A percentile compares a stretch with the other conserved stretches of the same genome.
These are phyloP conservation scores for Drosophila mercatorum DNA, from an alignment of 2,888 invertebrate species.

Conservation along the genomic window DNA sequence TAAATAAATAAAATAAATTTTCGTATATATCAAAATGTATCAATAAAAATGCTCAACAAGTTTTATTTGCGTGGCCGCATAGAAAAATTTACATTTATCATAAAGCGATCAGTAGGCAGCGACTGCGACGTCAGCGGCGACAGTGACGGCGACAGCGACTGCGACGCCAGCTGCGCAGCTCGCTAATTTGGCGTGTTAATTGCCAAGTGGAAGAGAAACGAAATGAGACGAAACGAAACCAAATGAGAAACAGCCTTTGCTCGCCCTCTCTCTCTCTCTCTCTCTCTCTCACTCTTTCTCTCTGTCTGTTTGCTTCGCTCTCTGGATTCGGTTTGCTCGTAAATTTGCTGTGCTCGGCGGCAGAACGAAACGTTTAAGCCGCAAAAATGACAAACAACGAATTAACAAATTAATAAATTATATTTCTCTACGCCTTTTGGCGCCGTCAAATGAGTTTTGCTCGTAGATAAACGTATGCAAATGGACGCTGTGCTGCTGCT, in stretches of 20 bases:
- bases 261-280: neutral
- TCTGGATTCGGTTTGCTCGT: conserved; percentile 37
- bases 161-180: conserved; percentile 36
- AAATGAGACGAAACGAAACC: conserved; percentile 16
- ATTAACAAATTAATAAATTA: conserved; percentile 81
- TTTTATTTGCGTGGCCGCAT: conserved; percentile 62
- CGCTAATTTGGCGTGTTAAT: conserved; percentile 80
- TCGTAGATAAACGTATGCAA: conserved; percentile 53
- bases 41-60: conserved; percentile 79
- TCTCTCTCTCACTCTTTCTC: neutral
- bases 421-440: conserved; percentile 61
- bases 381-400: conserved; percentile 79
- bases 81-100: conserved; percentile 67
- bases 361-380: conserved; percentile 81
- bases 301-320: neutral
- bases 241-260: conserved; percentile 18
- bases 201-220: conserved; percentile 52
- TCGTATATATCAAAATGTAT: conserved; percentile 76
- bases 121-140: conserved; percentile 10
- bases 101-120: conserved; percentile 42
- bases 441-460: conserved; percentile 57
- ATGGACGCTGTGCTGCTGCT: conserved; percentile 42
- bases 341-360: conserved; percentile 75
- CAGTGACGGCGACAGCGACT: neutral
- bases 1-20: conserved; percentile 77